Base-by-base conservation (phyloP, 2,113 vertebrate genomes). In the Rostratula benghalensis region DNA sequence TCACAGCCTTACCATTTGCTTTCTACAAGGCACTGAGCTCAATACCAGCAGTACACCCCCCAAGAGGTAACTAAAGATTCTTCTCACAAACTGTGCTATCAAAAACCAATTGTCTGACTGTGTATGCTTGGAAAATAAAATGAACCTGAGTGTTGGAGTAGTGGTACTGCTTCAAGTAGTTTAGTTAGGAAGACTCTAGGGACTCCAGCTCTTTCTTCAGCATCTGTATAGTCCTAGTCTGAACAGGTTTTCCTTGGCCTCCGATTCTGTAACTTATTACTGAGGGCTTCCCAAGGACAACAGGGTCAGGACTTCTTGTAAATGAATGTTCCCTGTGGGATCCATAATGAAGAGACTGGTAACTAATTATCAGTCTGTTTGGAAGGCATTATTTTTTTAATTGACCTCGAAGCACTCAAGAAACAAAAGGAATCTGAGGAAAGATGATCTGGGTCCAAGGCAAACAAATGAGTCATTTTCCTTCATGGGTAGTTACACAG, bases 261-360 rank as follows among this genome's bases (percentile, higher is more conserved):
- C 46, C 0, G n/a, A 87, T 83, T 96, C 41, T 20, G 59, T 90
- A 85, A 90, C 81, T 95, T 96, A 82, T 93, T 97, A 93, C 83
- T 96, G 90, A 97, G 83, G 93, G 89, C 91, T 98, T 98, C 79
- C 96, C 96, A 97, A 98, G 93, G 94, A 97, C 97, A 95, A n/a
- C 71, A 57, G 41, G 89, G 95, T 91, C 86, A 93, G 70, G 86
- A 50, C 76, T 86, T 79, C 78, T 64, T 94, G 89, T 94, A 94
- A 97, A 95, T 96, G 37, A 96, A 86, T 96, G 84, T 87, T 95
- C 85, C 97, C 96, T 63, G 12, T 83, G 90, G 91, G 93, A 96
- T 65, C 27, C 24, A 13, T 96, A 93, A 97, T 97, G 95, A 96
- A 93, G 91, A 83, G 78, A 91, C 94, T 93, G 85, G 91, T 96